Evolutionary conservation across 2,113 vertebrate genomes (phyloP).

Genomic region (Lucifuga dentata): DNA sequence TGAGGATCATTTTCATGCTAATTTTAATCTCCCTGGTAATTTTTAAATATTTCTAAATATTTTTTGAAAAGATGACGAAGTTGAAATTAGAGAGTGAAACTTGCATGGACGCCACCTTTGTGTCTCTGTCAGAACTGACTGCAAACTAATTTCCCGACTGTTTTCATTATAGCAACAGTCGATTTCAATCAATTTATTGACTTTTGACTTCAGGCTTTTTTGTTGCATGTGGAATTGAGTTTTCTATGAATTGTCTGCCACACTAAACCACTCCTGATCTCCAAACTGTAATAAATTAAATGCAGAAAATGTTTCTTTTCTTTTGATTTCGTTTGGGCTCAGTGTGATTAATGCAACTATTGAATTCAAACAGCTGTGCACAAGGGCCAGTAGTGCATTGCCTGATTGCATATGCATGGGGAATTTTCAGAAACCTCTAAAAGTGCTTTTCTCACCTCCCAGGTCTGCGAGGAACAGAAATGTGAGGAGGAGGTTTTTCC

Average conservation of each 20-base stretch:
- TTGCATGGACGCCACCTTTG: conserved; percentile 91
- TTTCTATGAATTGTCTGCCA: neutral
- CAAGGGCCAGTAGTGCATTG: neutral
- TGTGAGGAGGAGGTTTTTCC: conserved; percentile 98
- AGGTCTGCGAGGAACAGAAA: conserved; percentile 98
- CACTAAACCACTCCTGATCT: neutral
- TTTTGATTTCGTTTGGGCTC: neutral
- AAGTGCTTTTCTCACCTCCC: conserved; percentile 55
- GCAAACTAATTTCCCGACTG: conserved; percentile 36
- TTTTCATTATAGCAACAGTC: conserved; percentile 15
- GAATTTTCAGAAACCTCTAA: conserved; percentile 7
- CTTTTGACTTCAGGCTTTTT: neutral
- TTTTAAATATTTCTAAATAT: conserved; percentile 95
- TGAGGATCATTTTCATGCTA: conserved; percentile 62
- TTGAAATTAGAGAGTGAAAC: conserved; percentile 87
- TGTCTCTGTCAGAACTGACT: conserved; percentile 86
- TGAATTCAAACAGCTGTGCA: conserved; percentile 40
- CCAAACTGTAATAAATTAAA: neutral
- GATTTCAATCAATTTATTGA: neutral
- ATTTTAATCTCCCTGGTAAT: conserved; percentile 66
- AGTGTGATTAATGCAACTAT: neutral
- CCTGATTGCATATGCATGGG: conserved; percentile 9
- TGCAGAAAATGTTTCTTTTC: neutral
- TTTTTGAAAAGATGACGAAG: conserved; percentile 99
- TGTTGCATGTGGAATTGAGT: neutral